A percentile compares a stretch with the other conserved stretches of the same genome.
These are phyloP conservation scores for Enteromius argenteus DNA, from an alignment of 2,797 vertebrate species.

Conservation along the genomic window DNA sequence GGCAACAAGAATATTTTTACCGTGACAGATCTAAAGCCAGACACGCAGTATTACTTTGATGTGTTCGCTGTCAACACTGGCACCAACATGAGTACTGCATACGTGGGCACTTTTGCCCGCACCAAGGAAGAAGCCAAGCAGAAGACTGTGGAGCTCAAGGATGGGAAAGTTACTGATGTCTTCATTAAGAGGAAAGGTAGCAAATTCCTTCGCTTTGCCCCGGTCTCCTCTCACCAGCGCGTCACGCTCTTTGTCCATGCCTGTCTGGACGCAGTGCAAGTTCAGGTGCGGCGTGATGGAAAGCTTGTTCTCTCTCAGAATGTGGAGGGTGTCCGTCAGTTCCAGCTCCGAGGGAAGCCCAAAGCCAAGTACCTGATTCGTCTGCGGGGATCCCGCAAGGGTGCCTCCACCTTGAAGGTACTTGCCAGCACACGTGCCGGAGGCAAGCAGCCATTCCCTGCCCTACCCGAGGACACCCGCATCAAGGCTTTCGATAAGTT, in stretches of 20 bases:
- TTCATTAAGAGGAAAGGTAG: slow-evolving; percentile 93
- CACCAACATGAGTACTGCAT: slow-evolving; percentile 94
- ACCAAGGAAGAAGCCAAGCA: slow-evolving; percentile 95
- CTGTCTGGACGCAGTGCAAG: slow-evolving; percentile 89
- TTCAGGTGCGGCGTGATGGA: slow-evolving; percentile 93
- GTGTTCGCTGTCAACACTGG: slow-evolving; percentile 90
- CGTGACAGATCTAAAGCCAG: slow-evolving; percentile 91
- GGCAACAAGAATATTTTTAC: slow-evolving; percentile 97
- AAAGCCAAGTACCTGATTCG: slow-evolving; percentile 95
- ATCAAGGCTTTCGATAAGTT: slow-evolving; percentile 98
- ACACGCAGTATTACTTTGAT: slow-evolving; percentile 97
- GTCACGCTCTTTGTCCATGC: slow-evolving; percentile 91
- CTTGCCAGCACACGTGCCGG: slow-evolving; percentile 88
- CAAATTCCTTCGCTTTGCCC: slow-evolving; percentile 92
- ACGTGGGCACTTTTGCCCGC: slow-evolving; percentile 94
- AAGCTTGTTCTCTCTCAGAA: slow-evolving; percentile 92
- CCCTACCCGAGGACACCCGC: slow-evolving; percentile 93
- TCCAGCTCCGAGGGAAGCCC: slow-evolving; percentile 92
- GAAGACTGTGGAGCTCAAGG: slow-evolving; percentile 93
- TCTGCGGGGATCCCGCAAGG: slow-evolving; percentile 90
- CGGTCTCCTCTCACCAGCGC: slow-evolving; percentile 94
- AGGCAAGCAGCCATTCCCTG: slow-evolving; percentile 92
- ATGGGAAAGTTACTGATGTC: slow-evolving; percentile 90
- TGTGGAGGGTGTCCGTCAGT: slow-evolving; percentile 91
- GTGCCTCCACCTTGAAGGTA: slow-evolving; percentile 91